Evolutionary conservation across 2,888 invertebrate genomes (phyloP), one percentile per base, ranked within the genome.

Genomic region (Acanthococcus lagerstroemiae): DNA sequence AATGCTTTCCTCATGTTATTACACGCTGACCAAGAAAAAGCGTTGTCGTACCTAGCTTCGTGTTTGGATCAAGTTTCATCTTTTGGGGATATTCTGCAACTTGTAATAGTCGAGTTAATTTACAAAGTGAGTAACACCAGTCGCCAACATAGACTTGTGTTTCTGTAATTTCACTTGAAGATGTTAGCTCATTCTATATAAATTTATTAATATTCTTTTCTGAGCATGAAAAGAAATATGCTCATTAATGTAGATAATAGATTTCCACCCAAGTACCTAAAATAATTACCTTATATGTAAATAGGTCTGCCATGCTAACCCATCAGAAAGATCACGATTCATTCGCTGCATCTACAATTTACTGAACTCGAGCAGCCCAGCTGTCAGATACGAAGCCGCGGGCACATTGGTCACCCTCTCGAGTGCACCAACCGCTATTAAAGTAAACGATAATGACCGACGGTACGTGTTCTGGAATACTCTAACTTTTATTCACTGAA

Each of bases 1-100:
- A 99, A 99, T 77, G 99, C 99, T 0, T 99, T 99, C 78, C 84
- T 99, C 70, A 99, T 99, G 97, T 80, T 99, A 48, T 81, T 99
- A 22, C 97, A 99, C 74, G 96, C 95, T 0, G 96, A 99, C 76
- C 92, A 95, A 78, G 94, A 93, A 72, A 80, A 90, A 48, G 99
- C 99, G 0, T 79, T 99, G 46, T 83, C 90, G 66, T 99, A 96
- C 78, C 80, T 99, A 60, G 87, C 93, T 15, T 88, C 91, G 0
- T 88, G 96, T 75, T 84, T 99, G 56, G 96, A 97, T 75, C 92
- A 91, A 77, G 95, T 99, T 69, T 86, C 86, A 73, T 87, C 84
- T 46, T 94, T 99, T 76, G 96, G 96, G 2, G 99, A 99, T 76
- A 99, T 97, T 70, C 79, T 99, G 57, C 99, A 99, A 77, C 80